Conservation (phyloP, 2,797 vertebrate species). For the Sarcoramphus papa region DNA sequence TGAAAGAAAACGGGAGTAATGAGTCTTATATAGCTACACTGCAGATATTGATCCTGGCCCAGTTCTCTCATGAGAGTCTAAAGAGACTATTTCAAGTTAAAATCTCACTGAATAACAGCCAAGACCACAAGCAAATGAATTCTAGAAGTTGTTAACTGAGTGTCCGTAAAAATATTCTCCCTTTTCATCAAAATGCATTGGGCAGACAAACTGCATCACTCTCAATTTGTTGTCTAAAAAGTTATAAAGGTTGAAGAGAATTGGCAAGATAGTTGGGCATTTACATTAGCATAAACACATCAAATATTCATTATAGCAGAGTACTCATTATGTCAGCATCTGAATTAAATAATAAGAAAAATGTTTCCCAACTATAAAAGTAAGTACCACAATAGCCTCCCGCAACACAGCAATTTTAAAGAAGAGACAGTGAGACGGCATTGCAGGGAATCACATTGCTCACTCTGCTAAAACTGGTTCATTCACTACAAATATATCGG, state of each 20-base stretch:
- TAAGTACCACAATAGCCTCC: conserved; percentile 3
- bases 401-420: background rate
- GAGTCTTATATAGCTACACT: background rate
- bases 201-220: background rate
- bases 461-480: background rate
- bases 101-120: background rate
- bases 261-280: background rate
- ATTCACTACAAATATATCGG: background rate
- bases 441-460: background rate
- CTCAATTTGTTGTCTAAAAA: background rate
- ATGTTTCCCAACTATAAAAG: conserved; percentile 22
- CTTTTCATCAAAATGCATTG: background rate
- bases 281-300: conserved; percentile 37
- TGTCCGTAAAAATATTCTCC: background rate
- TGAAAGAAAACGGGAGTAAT: background rate
- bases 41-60: background rate
- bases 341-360: conserved; percentile 51
- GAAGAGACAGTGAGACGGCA: background rate
- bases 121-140: background rate
- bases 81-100: background rate
- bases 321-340: conserved; percentile 50
- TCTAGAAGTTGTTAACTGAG: background rate
- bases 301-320: conserved; percentile 54
- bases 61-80: background rate
- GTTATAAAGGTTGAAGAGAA: background rate